phyloP scores from a whole-genome alignment of 2,888 invertebrate genomes.

The Netelia virgata region DNA sequence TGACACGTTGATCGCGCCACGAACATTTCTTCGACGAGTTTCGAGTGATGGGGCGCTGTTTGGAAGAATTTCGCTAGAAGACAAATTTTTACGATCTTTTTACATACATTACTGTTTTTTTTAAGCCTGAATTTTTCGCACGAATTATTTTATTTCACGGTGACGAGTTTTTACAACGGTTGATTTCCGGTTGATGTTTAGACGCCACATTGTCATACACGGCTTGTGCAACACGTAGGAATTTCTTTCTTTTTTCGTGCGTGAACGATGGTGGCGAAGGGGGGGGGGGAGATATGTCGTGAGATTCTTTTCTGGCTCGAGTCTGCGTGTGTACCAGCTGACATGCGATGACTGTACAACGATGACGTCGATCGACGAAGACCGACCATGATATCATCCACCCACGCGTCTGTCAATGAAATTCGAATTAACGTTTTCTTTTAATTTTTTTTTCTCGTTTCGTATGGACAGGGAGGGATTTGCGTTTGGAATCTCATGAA shows the following conservation, averaged over 20 bases:
- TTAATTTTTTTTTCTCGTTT: background rate
- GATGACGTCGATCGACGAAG: conserved; percentile 61
- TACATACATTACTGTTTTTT: background rate
- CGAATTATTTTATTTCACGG: background rate
- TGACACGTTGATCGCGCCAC: background rate
- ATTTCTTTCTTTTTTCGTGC: conserved; percentile 7
- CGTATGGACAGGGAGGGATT: background rate
- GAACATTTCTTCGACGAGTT: background rate
- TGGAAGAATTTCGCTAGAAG: background rate
- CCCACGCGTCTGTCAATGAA: conserved; percentile 63
- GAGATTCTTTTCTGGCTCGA: conserved; percentile 36
- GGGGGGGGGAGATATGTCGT: conserved; percentile 7
- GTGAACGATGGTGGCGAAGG: background rate
- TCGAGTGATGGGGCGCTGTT: background rate
- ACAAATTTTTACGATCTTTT: background rate
- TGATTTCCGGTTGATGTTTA: background rate
- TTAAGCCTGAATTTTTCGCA: background rate
- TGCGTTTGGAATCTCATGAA: background rate
- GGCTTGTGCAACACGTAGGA: conserved; percentile 10
- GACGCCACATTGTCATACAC: conserved; percentile 3
- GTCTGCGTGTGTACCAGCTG: conserved; percentile 57
- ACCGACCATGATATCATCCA: conserved; percentile 64
- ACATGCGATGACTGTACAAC: conserved; percentile 65
- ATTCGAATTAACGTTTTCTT: conserved; percentile 38
- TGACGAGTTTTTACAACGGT: background rate